Base-by-base conservation (phyloP, 92 coral and sea anemone species). In the Montipora capitata region DNA sequence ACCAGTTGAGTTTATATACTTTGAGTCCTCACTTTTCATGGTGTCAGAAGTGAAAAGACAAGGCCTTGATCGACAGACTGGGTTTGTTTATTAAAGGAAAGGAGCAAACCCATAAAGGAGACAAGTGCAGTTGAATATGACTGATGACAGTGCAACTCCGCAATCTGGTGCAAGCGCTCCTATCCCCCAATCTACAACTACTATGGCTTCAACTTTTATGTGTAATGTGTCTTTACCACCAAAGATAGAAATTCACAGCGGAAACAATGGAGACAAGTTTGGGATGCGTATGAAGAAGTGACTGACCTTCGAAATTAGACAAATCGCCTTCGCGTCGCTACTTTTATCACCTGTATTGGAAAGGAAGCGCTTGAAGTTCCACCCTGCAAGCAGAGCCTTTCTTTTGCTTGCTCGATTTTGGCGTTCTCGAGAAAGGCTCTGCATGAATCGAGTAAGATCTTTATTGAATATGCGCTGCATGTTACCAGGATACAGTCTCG, bases 231-330 rank as follows among this genome's bases (percentile, higher is more conserved):
- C 51, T 45, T 45, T 45, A 45, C 62, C 62, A 10, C 62, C 62
- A 15, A 56, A 56, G n/a, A 12, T 56, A 15, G 62, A 56, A 6
- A 56, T 56, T 10, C n/a, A 56, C 61, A 66, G 57, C 56, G 88
- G 84, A 89, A 81, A 76, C 66, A 70, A 38, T 84, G 86, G 85
- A 17, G 51, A 48, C 89, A 89, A 58, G 54, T 89, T 4, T 85
- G 90, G 86, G 76, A 78, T 63, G 93, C 90, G 13, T 85, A 90
- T 43, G 77, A 78, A 70, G 85, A 82, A 38, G 90, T 70, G 8
- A 61, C 90, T 3, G 66, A 84, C 4, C 61, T 85, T 11, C 74
- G 73, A 45, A 66, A 2, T 6, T 65, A 86, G 72, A 52, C 76
- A 72, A 85, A 78, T 85, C 76, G n/a, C 62, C 77, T 40, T 75